Conservation (phyloP, 2,113 vertebrate species). For the Apus apus region DNA sequence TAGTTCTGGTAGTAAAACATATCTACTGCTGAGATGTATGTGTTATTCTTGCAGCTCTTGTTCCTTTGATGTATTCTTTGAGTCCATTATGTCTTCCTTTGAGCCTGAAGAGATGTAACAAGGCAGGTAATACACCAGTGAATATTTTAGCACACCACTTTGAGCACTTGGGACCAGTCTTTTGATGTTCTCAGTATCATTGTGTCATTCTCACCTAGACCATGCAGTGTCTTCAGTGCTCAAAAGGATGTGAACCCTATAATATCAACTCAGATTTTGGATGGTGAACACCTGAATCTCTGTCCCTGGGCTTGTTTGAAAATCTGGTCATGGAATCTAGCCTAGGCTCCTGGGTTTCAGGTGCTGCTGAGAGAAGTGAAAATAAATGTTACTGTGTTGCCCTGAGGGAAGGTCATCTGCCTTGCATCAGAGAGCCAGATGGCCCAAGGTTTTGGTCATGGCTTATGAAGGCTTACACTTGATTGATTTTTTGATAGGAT, state of each 20-base stretch:
- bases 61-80: neutral
- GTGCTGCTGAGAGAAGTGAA: neutral
- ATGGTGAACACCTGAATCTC: neutral
- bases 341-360: neutral
- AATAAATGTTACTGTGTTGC: neutral
- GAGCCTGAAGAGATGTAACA: slow-evolving; percentile 13
- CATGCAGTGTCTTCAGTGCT: neutral
- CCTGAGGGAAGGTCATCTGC: neutral
- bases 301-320: neutral
- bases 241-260: neutral
- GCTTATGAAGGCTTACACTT: neutral
- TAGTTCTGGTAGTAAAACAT: neutral
- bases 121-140: neutral
- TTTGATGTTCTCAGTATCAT: neutral
- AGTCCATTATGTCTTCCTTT: neutral
- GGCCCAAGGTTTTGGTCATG: neutral
- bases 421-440: neutral
- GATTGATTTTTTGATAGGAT: neutral
- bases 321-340: neutral
- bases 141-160: neutral
- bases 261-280: neutral
- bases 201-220: neutral
- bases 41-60: neutral
- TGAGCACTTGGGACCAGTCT: neutral
- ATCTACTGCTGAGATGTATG: neutral